These are phyloP conservation scores for Vanacampus margaritifer DNA, from an alignment of 2,113 vertebrate genomes.

Conservation along the genomic window DNA sequence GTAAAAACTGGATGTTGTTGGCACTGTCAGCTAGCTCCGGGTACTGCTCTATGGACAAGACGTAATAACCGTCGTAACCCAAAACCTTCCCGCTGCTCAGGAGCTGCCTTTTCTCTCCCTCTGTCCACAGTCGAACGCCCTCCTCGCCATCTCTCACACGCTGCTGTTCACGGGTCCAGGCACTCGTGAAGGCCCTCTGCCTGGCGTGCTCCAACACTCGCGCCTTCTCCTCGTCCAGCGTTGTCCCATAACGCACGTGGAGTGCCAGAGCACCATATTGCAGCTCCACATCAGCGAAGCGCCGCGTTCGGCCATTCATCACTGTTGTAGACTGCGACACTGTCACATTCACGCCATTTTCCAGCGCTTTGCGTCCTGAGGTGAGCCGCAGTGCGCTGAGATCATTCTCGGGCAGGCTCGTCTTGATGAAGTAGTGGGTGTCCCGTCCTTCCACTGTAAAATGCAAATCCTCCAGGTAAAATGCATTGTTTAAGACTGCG, in stretches of 20 bases:
- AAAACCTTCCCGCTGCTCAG: constrained; percentile 94
- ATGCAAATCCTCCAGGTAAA: constrained; percentile 94
- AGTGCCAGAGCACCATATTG: constrained; percentile 88
- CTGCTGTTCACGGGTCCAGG: constrained; percentile 97
- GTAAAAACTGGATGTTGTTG: constrained; percentile 97
- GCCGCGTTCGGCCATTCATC: constrained; percentile 90
- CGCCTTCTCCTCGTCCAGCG: constrained; percentile 93
- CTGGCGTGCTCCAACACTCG: constrained; percentile 92
- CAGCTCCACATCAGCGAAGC: constrained; percentile 96
- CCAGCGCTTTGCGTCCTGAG: constrained; percentile 87
- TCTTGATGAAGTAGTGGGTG: constrained; percentile 98
- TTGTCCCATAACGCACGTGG: constrained; percentile 94
- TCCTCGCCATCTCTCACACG: constrained; percentile 94
- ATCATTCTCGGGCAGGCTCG: constrained; percentile 91
- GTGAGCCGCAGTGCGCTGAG: constrained; percentile 88
- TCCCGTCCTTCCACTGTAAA: constrained; percentile 93
- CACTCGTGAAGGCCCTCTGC: constrained; percentile 88
- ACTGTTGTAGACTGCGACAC: constrained; percentile 97
- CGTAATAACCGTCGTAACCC: constrained; percentile 97
- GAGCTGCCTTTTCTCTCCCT: constrained; percentile 97
- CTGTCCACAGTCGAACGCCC: constrained; percentile 92
- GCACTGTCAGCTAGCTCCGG: constrained; percentile 96
- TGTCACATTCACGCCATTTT: constrained; percentile 94
- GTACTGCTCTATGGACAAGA: constrained; percentile 98
- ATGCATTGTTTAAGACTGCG: constrained; percentile 91